phyloP scores from a whole-genome alignment of 2,113 vertebrate species.

The Hippocampus mohnikei region DNA sequence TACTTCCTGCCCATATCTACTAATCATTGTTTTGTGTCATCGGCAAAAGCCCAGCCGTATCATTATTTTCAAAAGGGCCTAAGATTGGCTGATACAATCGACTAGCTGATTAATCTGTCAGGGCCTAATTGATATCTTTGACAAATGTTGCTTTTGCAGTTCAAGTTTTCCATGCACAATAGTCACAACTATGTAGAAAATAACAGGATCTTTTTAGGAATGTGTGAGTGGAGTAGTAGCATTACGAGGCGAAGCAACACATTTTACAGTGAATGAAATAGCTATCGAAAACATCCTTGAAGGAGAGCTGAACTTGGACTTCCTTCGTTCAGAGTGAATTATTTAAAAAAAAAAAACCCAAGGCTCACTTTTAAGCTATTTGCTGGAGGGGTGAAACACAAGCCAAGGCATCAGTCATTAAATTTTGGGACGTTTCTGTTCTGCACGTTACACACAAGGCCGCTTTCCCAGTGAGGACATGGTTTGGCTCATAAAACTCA shows the following conservation, averaged over 20 bases:
- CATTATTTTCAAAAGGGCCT: no score
- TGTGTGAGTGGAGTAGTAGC: neutral
- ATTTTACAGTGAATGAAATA: neutral
- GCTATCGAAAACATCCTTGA: neutral
- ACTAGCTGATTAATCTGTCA: no score
- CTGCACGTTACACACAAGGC: conserved; percentile 1
- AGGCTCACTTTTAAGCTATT: neutral
- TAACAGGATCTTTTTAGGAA: neutral
- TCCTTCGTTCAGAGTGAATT: neutral
- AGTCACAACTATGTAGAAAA: neutral
- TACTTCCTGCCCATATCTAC: no score
- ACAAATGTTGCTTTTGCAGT: neutral
- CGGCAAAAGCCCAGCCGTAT: no score
- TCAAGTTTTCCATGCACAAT: neutral
- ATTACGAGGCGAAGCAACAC: neutral
- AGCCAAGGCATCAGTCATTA: neutral
- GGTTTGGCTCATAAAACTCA: neutral
- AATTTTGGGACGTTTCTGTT: neutral
- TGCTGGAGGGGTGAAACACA: neutral
- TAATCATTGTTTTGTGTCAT: no score
- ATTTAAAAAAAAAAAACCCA: neutral
- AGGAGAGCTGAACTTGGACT: neutral
- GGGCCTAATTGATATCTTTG: neutral
- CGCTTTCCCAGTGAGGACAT: neutral
- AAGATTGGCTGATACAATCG: neutral